These are phyloP conservation scores for Pristionchus arcanus DNA, from an alignment of 2,888 invertebrate species.

Conservation along the genomic window DNA sequence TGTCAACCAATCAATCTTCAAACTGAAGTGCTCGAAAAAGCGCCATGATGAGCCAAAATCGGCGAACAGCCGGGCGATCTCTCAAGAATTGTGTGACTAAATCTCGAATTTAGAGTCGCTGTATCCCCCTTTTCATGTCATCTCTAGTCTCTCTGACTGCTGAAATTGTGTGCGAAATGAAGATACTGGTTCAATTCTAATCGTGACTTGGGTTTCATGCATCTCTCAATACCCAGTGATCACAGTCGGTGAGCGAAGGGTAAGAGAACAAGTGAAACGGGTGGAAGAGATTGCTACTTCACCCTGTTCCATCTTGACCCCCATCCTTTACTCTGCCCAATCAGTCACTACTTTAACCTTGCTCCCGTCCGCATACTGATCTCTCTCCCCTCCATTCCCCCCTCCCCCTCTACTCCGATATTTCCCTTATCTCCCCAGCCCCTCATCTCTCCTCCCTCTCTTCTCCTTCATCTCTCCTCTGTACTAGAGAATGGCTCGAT, in stretches of 20 bases:
- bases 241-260: neutral
- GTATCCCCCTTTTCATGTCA: neutral
- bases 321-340: neutral
- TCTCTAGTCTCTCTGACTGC: neutral
- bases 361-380: constrained; percentile 15
- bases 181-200: no score
- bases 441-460: neutral
- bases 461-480: neutral
- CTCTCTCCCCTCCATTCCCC: no score
- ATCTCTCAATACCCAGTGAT: neutral
- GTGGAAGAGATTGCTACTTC: no score
- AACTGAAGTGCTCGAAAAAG: neutral
- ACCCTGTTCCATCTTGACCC: neutral
- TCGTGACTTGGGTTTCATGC: neutral
- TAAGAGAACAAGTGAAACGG: no score
- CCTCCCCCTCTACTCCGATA: neutral
- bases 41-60: neutral
- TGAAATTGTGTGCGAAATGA: neutral
- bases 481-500: constrained; percentile 42
- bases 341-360: constrained; percentile 19
- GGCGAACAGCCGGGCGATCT: neutral
- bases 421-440: constrained; percentile 8
- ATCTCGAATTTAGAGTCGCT: neutral
- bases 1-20: neutral
- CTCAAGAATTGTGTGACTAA: neutral